Percentiles rank a stretch among this genome's conserved stretches.
phyloP scores from a whole-genome alignment of 2,888 invertebrate genomes.

The Oxystoma pomonae region DNA sequence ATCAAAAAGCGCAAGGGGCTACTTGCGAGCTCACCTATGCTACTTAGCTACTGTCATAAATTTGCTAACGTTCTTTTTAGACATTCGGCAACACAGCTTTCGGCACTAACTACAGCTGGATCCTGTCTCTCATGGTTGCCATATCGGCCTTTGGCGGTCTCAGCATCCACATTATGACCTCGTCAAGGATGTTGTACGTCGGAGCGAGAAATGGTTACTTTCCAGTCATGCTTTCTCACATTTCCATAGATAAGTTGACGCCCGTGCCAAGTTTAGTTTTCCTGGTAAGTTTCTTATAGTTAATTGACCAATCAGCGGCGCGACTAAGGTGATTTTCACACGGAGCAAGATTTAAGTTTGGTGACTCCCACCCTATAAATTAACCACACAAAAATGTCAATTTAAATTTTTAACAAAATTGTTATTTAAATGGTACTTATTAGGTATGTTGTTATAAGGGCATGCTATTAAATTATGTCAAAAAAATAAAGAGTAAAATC shows the following conservation, averaged over 20 bases:
- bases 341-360: too few species aligned
- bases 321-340: too few species aligned
- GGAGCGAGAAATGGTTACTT: slow-evolving; percentile 89
- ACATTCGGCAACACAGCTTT: slow-evolving; percentile 78
- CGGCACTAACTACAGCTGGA: slow-evolving; percentile 65
- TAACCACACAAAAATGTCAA: too few species aligned
- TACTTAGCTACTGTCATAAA: too few species aligned
- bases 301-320: not conserved
- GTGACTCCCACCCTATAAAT: too few species aligned
- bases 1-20: too few species aligned
- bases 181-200: slow-evolving; percentile 87
- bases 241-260: slow-evolving; percentile 69
- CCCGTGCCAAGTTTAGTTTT: slow-evolving; percentile 80
- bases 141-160: slow-evolving; percentile 90
- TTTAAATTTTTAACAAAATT: too few species aligned
- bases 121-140: slow-evolving; percentile 89
- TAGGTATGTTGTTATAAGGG: too few species aligned
- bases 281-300: slow-evolving; percentile 58
- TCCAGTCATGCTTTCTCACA: slow-evolving; percentile 74
- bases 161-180: slow-evolving; percentile 93
- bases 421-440: too few species aligned
- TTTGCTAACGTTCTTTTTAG: slow-evolving; percentile 57
- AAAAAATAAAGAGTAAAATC: too few species aligned
- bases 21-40: too few species aligned
- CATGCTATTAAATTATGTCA: too few species aligned